Conservation (phyloP, 2,888 invertebrate genomes). For the Rhabditoides inermis region DNA sequence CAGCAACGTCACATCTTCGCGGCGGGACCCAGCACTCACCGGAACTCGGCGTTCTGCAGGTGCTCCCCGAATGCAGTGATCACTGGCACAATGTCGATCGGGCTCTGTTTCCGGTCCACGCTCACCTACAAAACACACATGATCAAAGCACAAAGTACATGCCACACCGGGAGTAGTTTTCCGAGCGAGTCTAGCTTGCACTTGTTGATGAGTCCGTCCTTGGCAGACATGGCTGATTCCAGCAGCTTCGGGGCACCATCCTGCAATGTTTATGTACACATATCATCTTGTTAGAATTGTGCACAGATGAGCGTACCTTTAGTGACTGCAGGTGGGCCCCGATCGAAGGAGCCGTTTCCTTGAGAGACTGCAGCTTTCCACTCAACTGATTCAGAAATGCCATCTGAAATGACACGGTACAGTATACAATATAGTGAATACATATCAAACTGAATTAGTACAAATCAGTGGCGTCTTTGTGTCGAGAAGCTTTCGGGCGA, state of each 20-base stretch:
- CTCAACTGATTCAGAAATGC: conserved; percentile 48
- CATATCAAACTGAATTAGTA: too few relatives aligned
- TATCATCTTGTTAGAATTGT: background rate
- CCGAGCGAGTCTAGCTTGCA: background rate
- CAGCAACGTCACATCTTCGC: background rate
- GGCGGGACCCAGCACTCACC: conserved; percentile 15
- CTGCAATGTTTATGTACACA: conserved; percentile 9
- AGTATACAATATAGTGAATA: too few relatives aligned
- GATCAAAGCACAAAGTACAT: background rate
- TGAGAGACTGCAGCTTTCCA: conserved; percentile 28
- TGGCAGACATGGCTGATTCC: conserved; percentile 26
- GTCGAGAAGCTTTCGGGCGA: too few relatives aligned
- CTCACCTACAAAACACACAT: background rate
- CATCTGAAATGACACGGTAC: too few relatives aligned
- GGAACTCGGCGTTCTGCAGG: conserved; percentile 41
- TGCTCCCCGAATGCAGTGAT: conserved; percentile 48
- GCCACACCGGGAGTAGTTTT: too few relatives aligned
- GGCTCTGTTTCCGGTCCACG: conserved; percentile 46
- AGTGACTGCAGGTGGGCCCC: conserved; percentile 20
- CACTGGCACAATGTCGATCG: conserved; percentile 47
- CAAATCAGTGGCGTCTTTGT: too few relatives aligned
- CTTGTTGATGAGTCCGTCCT: conserved; percentile 30
- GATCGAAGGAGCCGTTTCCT: conserved; percentile 24
- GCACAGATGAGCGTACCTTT: conserved; percentile 8
- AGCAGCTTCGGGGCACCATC: conserved; percentile 35